A percentile compares a stretch with the other conserved stretches of the same genome.
Evolutionary conservation across 2,113 vertebrate species (phyloP).

Genomic region (Chunga burmeisteri): DNA sequence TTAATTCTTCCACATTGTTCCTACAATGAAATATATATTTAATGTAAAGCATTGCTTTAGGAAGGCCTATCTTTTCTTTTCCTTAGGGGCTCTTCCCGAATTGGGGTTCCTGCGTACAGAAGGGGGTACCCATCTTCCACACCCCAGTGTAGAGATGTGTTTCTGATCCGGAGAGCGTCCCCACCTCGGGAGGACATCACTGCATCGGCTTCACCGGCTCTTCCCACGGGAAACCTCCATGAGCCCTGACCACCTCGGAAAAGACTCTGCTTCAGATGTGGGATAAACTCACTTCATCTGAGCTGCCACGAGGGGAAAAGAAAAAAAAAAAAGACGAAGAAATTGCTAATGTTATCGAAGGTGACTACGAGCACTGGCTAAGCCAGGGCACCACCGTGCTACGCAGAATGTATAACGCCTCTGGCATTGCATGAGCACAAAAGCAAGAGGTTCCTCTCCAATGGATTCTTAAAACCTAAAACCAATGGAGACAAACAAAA

Average conservation of each 20-base stretch:
- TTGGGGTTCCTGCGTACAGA: fast-evolving
- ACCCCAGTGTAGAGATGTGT: fast-evolving
- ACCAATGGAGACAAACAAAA: fast-evolving
- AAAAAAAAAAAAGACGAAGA: too few species aligned
- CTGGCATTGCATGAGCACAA: fast-evolving
- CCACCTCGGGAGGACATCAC: background rate
- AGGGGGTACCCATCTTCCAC: too few species aligned
- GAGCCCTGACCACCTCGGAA: background rate
- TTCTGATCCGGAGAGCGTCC: fast-evolving
- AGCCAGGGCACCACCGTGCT: fast-evolving
- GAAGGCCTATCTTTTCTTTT: background rate
- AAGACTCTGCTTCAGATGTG: fast-evolving
- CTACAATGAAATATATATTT: background rate
- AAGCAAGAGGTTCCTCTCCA: background rate
- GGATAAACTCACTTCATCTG: background rate
- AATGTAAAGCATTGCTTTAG: background rate
- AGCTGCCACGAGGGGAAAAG: background rate
- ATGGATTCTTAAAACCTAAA: background rate
- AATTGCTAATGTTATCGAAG: background rate
- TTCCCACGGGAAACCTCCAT: background rate
- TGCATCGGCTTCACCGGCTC: fast-evolving
- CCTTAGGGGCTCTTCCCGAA: background rate
- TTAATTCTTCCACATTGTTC: fast-evolving
- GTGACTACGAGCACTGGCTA: fast-evolving
- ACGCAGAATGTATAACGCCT: fast-evolving